These are phyloP conservation scores for Ochlodes sylvanus DNA, from an alignment of 2,888 invertebrate species.

Conservation along the genomic window DNA sequence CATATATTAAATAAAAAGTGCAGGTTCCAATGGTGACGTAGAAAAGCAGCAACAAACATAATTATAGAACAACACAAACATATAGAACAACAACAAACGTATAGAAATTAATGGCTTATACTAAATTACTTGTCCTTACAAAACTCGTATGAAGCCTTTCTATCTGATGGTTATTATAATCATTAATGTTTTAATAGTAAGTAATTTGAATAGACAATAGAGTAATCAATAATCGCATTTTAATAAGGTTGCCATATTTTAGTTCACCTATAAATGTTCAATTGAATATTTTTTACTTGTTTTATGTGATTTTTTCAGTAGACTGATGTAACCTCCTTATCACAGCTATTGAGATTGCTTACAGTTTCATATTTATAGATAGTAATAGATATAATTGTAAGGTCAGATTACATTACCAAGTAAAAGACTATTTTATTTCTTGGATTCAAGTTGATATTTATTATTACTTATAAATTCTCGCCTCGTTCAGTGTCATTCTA, in stretches of 20 bases:
- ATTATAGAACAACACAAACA: no score
- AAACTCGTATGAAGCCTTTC: no score
- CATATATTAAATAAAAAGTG: no score
- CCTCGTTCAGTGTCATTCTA: no score
- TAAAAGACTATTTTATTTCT: no score
- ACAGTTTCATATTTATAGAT: neutral
- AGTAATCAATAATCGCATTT: slow-evolving; percentile 6
- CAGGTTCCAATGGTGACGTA: neutral
- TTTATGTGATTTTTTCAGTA: slow-evolving; percentile 1
- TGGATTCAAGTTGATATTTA: no score
- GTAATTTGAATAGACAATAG: slow-evolving; percentile 5
- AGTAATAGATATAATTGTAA: neutral
- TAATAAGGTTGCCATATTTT: slow-evolving; percentile 6
- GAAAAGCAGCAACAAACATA: neutral
- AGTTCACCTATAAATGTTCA: neutral
- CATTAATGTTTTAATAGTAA: no score
- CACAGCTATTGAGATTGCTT: slow-evolving; percentile 5
- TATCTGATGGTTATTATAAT: no score
- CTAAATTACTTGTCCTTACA: no score
- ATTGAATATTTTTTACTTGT: neutral
- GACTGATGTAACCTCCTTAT: slow-evolving; percentile 4
- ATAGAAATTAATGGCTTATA: neutral
- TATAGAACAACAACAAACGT: neutral
- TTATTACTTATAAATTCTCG: no score
- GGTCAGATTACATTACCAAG: no score